These are phyloP conservation scores for Melipona quadrifasciata DNA, from an alignment of 1,140 invertebrate species.

Conservation along the genomic window DNA sequence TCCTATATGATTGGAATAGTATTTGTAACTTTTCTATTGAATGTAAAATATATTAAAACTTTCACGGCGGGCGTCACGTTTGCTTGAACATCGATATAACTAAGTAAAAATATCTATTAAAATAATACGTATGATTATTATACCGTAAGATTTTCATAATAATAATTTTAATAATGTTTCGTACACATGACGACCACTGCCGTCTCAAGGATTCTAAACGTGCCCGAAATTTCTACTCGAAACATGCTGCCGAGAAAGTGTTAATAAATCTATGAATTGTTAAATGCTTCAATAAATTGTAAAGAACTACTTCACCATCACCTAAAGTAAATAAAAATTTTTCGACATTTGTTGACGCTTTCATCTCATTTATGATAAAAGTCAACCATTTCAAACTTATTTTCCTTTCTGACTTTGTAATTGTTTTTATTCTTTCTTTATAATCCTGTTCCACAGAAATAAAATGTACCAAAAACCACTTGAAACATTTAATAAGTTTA, in stretches of 20 bases:
- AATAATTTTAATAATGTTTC: too few species aligned
- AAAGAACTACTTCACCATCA: neutral
- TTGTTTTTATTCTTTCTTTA: neutral
- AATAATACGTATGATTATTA: too few species aligned
- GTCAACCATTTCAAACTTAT: neutral
- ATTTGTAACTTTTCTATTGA: slow-evolving; percentile 30
- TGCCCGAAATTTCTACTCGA: too few species aligned
- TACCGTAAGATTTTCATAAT: too few species aligned
- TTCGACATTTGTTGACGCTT: neutral
- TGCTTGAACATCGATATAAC: too few species aligned
- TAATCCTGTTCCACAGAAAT: neutral
- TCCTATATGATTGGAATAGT: neutral
- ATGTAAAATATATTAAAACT: slow-evolving; percentile 1
- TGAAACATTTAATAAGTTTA: neutral
- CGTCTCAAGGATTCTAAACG: too few species aligned
- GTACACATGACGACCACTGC: too few species aligned
- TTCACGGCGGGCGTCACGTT: too few species aligned
- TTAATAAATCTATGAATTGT: slow-evolving; percentile 19
- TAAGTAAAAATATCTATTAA: too few species aligned
- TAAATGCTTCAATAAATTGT: slow-evolving; percentile 13
- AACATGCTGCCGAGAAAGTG: too few species aligned
- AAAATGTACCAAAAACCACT: neutral
- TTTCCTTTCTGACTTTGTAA: neutral
- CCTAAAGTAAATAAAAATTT: neutral
- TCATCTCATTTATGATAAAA: neutral